Percentiles rank a stretch among this genome's conserved stretches.
Conservation (phyloP, 2,113 vertebrate species). For the Ammodytes marinus region DNA sequence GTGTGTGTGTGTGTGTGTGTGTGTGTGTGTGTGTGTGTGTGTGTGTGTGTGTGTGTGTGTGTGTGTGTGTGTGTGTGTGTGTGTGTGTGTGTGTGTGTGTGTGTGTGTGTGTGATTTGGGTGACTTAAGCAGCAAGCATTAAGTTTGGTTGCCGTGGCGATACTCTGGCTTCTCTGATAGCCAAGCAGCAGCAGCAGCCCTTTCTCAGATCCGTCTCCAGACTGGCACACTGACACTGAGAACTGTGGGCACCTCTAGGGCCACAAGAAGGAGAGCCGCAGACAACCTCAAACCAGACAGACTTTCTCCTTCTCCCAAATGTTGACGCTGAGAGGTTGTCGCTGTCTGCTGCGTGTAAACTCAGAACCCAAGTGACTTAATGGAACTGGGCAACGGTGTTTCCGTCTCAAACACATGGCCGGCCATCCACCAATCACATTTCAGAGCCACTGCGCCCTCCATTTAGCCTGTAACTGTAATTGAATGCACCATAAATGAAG, state of each 20-base stretch:
- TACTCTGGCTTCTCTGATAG: constrained; percentile 68
- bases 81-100: no score
- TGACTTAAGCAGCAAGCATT: constrained; percentile 58
- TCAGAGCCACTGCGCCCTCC: constrained; percentile 64
- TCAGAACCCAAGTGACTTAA: constrained; percentile 80
- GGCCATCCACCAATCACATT: constrained; percentile 53
- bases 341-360: constrained; percentile 77
- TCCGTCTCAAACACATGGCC: constrained; percentile 65
- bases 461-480: constrained; percentile 69
- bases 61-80: no score
- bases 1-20: no score
- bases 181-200: constrained; percentile 62
- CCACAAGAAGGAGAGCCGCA: constrained; percentile 84
- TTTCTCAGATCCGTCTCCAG: constrained; percentile 77
- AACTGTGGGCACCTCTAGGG: constrained; percentile 75
- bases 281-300: constrained; percentile 81
- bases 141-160: constrained; percentile 75
- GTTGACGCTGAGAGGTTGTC: constrained; percentile 75
- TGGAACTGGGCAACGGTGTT: constrained; percentile 76
- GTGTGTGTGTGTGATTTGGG: constrained; percentile 21
- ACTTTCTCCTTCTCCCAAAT: constrained; percentile 76
- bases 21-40: no score
- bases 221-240: constrained; percentile 77
- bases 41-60: no score
- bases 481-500: constrained; percentile 78